Percentiles rank a stretch among this genome's conserved stretches.
These are phyloP conservation scores for Ceriagrion tenellum DNA, from an alignment of 2,888 invertebrate genomes.

Conservation along the genomic window DNA sequence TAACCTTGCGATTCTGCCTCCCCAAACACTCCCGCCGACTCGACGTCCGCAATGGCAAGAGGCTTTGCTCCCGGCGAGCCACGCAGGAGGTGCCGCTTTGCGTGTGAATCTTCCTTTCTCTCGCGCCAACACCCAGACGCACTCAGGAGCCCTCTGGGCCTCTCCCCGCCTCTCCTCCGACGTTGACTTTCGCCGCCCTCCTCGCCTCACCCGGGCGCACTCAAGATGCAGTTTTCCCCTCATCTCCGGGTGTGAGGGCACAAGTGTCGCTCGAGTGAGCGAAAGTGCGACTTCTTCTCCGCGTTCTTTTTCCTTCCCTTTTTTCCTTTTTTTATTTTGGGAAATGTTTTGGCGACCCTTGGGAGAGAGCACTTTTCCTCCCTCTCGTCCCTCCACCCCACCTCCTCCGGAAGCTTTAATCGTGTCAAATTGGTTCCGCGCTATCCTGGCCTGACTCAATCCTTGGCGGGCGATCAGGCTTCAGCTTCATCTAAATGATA, in stretches of 20 bases:
- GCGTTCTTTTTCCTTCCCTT: neutral
- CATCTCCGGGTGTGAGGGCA: neutral
- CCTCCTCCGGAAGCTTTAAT: neutral
- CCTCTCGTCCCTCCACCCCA: neutral
- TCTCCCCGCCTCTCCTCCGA: neutral
- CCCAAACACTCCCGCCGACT: too few species aligned
- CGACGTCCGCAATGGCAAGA: too few species aligned
- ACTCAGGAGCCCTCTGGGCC: neutral
- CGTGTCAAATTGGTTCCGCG: neutral
- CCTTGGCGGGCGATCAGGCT: too few species aligned
- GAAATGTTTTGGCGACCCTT: neutral
- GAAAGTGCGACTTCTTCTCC: neutral
- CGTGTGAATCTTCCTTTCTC: neutral
- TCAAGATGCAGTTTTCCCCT: conserved; percentile 13
- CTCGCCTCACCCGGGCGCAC: neutral
- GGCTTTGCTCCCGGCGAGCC: neutral
- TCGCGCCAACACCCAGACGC: neutral
- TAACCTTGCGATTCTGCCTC: too few species aligned
- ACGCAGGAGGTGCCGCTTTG: neutral
- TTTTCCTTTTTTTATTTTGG: neutral
- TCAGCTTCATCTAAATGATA: too few species aligned
- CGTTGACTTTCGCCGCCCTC: neutral
- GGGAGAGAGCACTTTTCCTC: neutral
- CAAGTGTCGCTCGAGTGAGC: neutral
- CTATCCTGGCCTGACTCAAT: too few species aligned